Conservation (phyloP, 2,888 invertebrate species). For the Liodrosophila aerea region DNA sequence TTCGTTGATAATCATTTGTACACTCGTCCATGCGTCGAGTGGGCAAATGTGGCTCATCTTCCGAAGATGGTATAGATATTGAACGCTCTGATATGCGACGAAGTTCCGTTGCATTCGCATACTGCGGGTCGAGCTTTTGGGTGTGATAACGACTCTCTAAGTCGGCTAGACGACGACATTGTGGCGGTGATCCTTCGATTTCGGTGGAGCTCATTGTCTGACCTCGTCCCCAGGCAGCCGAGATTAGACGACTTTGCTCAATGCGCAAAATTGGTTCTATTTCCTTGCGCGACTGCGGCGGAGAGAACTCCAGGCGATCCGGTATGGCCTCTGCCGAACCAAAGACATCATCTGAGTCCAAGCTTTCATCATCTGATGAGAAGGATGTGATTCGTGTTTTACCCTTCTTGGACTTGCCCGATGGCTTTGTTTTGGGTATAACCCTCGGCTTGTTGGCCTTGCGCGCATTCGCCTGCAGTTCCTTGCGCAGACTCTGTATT, state of each 20-base stretch:
- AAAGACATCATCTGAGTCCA: constrained; percentile 90
- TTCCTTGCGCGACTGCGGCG: constrained; percentile 89
- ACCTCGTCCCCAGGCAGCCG: constrained; percentile 87
- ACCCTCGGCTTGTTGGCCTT: constrained; percentile 87
- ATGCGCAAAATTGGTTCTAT: constrained; percentile 88
- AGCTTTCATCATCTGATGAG: constrained; percentile 89
- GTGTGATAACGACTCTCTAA: constrained; percentile 87
- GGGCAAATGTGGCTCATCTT: constrained; percentile 87
- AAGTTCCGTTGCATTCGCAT: constrained; percentile 86
- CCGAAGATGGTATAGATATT: constrained; percentile 89
- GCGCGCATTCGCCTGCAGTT: constrained; percentile 83
- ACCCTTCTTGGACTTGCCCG: constrained; percentile 85
- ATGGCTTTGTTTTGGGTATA: constrained; percentile 85
- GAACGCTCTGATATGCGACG: constrained; percentile 89
- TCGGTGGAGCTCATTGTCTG: constrained; percentile 91
- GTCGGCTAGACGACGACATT: constrained; percentile 86
- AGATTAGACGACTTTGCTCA: constrained; percentile 88
- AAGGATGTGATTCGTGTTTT: constrained; percentile 90
- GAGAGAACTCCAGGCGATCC: constrained; percentile 88
- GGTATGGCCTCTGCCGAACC: constrained; percentile 90
- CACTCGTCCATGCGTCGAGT: constrained; percentile 84
- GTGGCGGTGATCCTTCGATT: constrained; percentile 90
- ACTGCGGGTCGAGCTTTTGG: constrained; percentile 86
- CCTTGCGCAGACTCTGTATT: constrained; percentile 85
- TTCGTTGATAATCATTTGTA: constrained; percentile 85